Base-by-base conservation (phyloP, 2,888 invertebrate genomes). In the Drosophila suboccidentalis region DNA sequence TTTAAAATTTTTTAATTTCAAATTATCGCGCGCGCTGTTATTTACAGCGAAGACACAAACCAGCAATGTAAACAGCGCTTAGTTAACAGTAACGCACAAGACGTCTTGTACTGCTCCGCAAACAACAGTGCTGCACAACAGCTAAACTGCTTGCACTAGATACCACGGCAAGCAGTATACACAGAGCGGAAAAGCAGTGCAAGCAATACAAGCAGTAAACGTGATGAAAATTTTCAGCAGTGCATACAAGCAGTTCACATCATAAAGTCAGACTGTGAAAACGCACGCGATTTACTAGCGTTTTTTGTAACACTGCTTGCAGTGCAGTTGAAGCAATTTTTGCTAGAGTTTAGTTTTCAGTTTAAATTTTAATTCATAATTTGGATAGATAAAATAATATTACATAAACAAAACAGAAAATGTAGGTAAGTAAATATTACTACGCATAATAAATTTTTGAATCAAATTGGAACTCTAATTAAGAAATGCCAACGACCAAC, bases 401-500 rank as follows among this genome's bases (percentile, higher is more conserved):
- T 8, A 29, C 2, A 29, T 8, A 29, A 8, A 1, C 2, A 29
- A 29, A 8, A 29, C 8, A 29, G 29, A n/a, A 15, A 15, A 29
- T 17, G 10, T 10, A 10, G 1, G 9, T 4, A 10, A 8, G 3
- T 26, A 6, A n/a, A 22, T n/a, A 26, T 4, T n/a, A 26, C 0
- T 5, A 5, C 1, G 4, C 22, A 4, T 22, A 26, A 5, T 26
- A 26, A 26, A 6, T 29, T 29, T 34, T 36, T 0, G 9, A 50
- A 0, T 19, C 6, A 9, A 19, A 9, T 36, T 19, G 19, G 4
- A 10, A 13, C 0, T 26, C 0, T 6, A 26, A 26, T 26, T 5
- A 26, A 26, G 3, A 2, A 32, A 36, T 44, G 66, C 22, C 64
- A 76, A 38, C 59, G 72, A 70, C 34, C 67, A n/a, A n/a, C n/a